Base-by-base conservation (phyloP, 2,113 vertebrate genomes). In the Stegastes partitus region DNA sequence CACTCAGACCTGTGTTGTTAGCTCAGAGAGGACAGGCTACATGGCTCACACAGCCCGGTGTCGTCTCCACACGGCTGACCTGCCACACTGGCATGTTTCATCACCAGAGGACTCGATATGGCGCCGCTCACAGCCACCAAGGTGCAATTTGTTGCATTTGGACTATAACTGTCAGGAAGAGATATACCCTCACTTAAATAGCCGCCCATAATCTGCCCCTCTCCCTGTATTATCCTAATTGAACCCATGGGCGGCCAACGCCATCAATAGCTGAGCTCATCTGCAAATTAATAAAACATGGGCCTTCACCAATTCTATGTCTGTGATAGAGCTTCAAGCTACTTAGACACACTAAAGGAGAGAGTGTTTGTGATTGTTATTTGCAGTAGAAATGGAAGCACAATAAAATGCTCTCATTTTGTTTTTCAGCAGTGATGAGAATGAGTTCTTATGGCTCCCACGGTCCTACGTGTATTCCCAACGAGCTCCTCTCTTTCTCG, bases 261-360 rank as follows among this genome's bases (percentile, higher is more conserved):
- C 90, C 91, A 93, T 93, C 92, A 93, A 92, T 93, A 90, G 92
- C 92, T 94, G 92, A 94, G 93, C 94, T 93, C 93, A 94, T 94
- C 92, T 90, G 81, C 91, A 92, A 93, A 95, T 95, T 92, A 94
- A 95, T 94, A 93, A 95, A 94, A 94, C 92, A 94, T 94, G 85
- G 89, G 68, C 86, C 88, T 84, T 66, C 82, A 87, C 87, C 87
- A 89, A 90, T 92, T 85, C 90, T 87, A 82, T 77, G 85, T 77
- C 85, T 59, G 80, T 68, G 85, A 90, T 89, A 72, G 83, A 86
- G 85, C 85, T 90, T 70, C 91, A 95, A 95, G 87, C 96, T 95
- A 74, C 95, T 95, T 0, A 97, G 89, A 95, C 63, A 70, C 81
- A 83, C 76, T 83, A 74, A 75, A 87, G 76, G 82, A 78, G 64